Conservation (phyloP, 2,888 invertebrate genomes). For the Pseudococcus longispinus region DNA sequence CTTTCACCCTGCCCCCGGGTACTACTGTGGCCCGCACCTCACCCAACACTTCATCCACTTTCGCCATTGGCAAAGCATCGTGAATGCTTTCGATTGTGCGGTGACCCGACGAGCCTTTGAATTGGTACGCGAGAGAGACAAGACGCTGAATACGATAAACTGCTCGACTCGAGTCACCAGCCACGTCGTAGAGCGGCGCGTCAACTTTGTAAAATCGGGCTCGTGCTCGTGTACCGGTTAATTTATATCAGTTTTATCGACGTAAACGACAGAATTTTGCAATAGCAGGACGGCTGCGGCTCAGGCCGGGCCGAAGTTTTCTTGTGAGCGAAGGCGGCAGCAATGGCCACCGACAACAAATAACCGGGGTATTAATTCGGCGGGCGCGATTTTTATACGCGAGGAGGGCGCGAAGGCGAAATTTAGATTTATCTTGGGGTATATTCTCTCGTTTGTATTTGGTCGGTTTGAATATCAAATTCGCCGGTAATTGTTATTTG, state of each 20-base stretch:
- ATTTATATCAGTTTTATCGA: conserved; percentile 15
- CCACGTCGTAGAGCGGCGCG: background rate
- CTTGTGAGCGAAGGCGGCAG: too few relatives aligned
- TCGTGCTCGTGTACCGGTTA: background rate
- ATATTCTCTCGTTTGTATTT: conserved; percentile 47
- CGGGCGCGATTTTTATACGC: background rate
- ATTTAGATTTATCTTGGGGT: conserved; percentile 40
- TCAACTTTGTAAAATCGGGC: background rate
- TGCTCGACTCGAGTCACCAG: background rate
- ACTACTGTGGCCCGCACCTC: background rate
- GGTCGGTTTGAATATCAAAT: conserved; percentile 51
- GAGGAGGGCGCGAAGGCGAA: background rate
- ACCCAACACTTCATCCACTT: background rate
- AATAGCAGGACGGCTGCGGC: too few relatives aligned
- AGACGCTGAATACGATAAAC: background rate
- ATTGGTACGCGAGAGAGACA: background rate
- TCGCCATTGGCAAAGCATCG: background rate
- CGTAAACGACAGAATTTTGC: background rate
- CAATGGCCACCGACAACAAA: background rate
- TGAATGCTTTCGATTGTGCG: conserved; percentile 15
- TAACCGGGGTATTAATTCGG: background rate
- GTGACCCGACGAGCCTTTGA: conserved; percentile 10
- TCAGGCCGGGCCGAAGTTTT: too few relatives aligned
- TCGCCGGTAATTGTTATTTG: conserved; percentile 52
- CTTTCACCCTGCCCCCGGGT: background rate